A percentile compares a stretch with the other conserved stretches of the same genome.
Conservation (phyloP, 2,113 vertebrate genomes). For the Aldabrachelys gigantea region DNA sequence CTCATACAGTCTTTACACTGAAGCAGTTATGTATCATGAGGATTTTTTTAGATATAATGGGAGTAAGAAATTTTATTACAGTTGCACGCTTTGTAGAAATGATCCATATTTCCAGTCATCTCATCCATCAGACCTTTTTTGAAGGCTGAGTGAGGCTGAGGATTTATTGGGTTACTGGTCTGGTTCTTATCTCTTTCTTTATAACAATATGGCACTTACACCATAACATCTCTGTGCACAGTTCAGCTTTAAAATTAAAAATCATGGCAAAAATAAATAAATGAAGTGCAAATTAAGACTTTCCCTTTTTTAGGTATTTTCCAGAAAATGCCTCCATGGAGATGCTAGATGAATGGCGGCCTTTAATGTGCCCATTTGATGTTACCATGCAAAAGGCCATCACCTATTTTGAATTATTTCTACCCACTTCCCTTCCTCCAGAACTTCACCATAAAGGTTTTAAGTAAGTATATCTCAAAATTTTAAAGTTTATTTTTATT, state of each 20-base stretch:
- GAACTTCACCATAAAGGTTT: constrained; percentile 94
- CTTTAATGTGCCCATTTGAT: constrained; percentile 97
- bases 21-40: not conserved
- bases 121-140: not conserved
- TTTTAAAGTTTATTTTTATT: not conserved
- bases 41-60: not conserved
- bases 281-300: accelerated
- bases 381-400: constrained; percentile 99
- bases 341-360: constrained; percentile 97
- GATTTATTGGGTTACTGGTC: not conserved
- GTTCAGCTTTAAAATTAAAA: not conserved
- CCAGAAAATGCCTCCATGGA: constrained; percentile 90
- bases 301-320: constrained; percentile 87
- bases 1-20: not conserved
- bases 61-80: not conserved
- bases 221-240: accelerated
- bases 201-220: not conserved
- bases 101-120: not conserved
- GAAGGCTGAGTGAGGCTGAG: not conserved
- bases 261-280: not conserved
- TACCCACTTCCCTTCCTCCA: constrained; percentile 95
- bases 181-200: not conserved
- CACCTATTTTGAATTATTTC: constrained; percentile 96
- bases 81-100: not conserved
- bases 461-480: constrained; percentile 82